Evolutionary conservation across 2,888 invertebrate species (phyloP).

Genomic region (Brenthis daphne): DNA sequence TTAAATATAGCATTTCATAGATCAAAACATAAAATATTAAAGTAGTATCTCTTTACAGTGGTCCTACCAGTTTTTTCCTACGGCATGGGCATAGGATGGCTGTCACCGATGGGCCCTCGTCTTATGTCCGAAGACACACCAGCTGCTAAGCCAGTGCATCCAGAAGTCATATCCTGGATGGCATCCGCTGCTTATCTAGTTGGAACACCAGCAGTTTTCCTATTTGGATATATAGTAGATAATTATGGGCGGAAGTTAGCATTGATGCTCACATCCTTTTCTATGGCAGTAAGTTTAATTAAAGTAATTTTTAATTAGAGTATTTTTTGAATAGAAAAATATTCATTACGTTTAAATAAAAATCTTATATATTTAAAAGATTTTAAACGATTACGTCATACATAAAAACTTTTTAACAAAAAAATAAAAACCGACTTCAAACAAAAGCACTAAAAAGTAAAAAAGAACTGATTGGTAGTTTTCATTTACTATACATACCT

Average conservation of each 20-base stretch:
- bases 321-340: no score
- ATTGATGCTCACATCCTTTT: constrained; percentile 66
- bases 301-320: no score
- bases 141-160: constrained; percentile 64
- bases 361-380: no score
- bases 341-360: no score
- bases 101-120: constrained; percentile 79
- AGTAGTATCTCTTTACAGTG: constrained; percentile 60
- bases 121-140: constrained; percentile 74
- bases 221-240: constrained; percentile 79
- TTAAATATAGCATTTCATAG: no score
- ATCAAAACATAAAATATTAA: no score
- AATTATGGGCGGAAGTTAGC: constrained; percentile 79
- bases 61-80: constrained; percentile 80
- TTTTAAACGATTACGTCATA: no score
- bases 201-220: constrained; percentile 77
- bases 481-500: no score
- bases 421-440: no score
- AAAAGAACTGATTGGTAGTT: no score
- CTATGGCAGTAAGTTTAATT: constrained; percentile 64
- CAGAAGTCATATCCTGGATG: constrained; percentile 80
- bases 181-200: constrained; percentile 81
- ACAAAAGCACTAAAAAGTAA: no score
- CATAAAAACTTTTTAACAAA: no score
- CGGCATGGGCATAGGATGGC: constrained; percentile 81